phyloP scores from a whole-genome alignment of 2,888 invertebrate species.

The Gibbula magus region DNA sequence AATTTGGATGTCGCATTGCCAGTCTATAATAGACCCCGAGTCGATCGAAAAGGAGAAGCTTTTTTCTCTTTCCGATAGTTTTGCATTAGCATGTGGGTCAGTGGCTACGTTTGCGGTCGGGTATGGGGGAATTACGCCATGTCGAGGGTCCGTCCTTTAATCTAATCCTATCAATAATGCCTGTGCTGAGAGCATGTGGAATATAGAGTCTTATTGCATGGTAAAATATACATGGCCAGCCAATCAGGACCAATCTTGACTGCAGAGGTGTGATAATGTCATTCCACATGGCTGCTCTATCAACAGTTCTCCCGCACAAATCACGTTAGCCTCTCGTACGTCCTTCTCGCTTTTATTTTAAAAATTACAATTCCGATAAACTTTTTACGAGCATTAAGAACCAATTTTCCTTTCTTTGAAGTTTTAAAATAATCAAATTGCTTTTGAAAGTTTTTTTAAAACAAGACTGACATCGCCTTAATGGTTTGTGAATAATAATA shows the following conservation, averaged over 20 bases:
- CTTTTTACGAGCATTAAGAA: no score
- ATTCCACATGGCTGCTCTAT: background rate
- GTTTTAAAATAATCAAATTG: no score
- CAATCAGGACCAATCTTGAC: background rate
- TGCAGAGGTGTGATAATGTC: slow-evolving; percentile 12
- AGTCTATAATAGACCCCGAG: background rate
- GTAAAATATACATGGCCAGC: slow-evolving; percentile 14
- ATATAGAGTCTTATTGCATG: slow-evolving; percentile 1
- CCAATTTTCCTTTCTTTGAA: no score
- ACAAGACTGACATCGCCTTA: no score
- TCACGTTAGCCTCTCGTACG: no score
- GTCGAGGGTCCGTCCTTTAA: background rate
- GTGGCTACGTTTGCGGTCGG: background rate
- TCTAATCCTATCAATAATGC: slow-evolving; percentile 12
- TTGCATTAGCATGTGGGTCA: no score
- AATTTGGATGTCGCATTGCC: slow-evolving; percentile 14
- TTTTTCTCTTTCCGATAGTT: no score
- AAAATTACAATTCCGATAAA: no score
- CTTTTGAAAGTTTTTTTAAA: no score
- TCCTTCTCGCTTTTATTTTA: no score
- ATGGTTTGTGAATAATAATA: no score
- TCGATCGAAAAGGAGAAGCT: no score
- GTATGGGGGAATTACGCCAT: slow-evolving; percentile 1
- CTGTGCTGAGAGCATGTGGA: slow-evolving; percentile 9
- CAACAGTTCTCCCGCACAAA: background rate